Base-by-base conservation (phyloP, 2,797 vertebrate genomes). In the Clarias laeviceps region DNA sequence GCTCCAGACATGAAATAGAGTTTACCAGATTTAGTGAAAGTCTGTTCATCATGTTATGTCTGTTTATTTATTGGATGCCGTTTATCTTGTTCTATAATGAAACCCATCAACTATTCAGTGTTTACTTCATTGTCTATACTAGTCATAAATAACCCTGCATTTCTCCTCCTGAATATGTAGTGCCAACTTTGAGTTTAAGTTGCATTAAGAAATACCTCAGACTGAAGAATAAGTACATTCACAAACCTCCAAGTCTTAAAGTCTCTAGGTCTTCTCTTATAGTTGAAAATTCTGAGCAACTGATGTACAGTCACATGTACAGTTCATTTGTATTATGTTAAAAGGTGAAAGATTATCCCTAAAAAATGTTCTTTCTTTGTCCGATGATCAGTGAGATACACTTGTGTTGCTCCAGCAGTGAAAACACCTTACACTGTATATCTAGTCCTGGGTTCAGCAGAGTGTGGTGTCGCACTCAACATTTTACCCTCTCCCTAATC, bases 81-180 rank as follows among this genome's bases (percentile, higher is more conserved):
- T 9, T 54, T 14, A 54, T 54, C 50, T 14, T 54, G 50, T 14
- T 54, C 12, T 54, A 12, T 54, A 54, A 12, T 14, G 50, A 54
- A 54, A 54, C 50, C 50, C 50, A 54, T 54, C 50, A 72, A 27
- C 69, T 32, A 17, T 32, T 32, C 50, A 11, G 27, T 32, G 50
- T 76, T 50, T 73, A 73, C n/a, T 73, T 73, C n/a, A 73, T 3
- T 73, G 50, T 74, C 72, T 74, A 18, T 27, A 56, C 40, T 32
- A 17, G n/a, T 76, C 8, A 7, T 76, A 18, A 7, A 57, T 56
- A 76, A 57, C 12, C 70, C 24, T n/a, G 18, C 22, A 45, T 7
- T 27, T n/a, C 17, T 54, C 34, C 34, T 40, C 68, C 40, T 73
- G 14, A 29, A 2, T 14, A 65, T 14, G 18, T 70, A 70, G 29